Percentiles rank a stretch among this genome's conserved stretches.
Conservation (phyloP, 1,140 invertebrate genomes). For the Tetramorium simillimum region DNA sequence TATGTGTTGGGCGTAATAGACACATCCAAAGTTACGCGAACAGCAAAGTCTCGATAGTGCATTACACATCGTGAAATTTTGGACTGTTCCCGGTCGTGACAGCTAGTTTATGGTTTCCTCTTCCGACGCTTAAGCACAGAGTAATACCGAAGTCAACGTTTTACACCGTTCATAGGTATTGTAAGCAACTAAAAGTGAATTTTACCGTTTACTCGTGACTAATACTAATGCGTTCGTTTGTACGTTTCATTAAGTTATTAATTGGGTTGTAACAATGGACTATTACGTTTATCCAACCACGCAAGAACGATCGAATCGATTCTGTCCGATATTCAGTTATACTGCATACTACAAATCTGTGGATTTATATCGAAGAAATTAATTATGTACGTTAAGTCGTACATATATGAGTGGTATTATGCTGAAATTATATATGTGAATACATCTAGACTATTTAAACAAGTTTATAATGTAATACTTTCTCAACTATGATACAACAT, state of each 20-base stretch:
- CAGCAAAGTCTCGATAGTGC: slow-evolving; percentile 10
- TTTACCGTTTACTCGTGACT: background rate
- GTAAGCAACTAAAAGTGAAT: background rate
- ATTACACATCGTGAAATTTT: slow-evolving; percentile 20
- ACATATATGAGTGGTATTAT: background rate
- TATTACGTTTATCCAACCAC: slow-evolving; percentile 32
- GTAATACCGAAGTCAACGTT: background rate
- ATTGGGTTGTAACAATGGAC: slow-evolving; percentile 31
- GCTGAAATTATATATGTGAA: background rate
- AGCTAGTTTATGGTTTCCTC: slow-evolving; percentile 27
- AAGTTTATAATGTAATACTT: background rate
- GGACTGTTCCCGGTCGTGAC: background rate
- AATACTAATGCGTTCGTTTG: background rate
- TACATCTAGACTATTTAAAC: slow-evolving; percentile 9
- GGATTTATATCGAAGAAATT: slow-evolving; percentile 50
- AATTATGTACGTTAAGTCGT: slow-evolving; percentile 38
- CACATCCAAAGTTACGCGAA: slow-evolving; percentile 30
- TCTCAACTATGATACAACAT: background rate
- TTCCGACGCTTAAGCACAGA: background rate
- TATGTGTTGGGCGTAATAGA: slow-evolving; percentile 35
- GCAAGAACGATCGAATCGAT: slow-evolving; percentile 33
- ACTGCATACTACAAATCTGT: background rate
- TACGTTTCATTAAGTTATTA: slow-evolving; percentile 42
- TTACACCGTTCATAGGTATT: background rate
- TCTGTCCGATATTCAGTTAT: slow-evolving; percentile 24